phyloP scores from a whole-genome alignment of 2,113 vertebrate genomes.

The Bufo gargarizans region DNA sequence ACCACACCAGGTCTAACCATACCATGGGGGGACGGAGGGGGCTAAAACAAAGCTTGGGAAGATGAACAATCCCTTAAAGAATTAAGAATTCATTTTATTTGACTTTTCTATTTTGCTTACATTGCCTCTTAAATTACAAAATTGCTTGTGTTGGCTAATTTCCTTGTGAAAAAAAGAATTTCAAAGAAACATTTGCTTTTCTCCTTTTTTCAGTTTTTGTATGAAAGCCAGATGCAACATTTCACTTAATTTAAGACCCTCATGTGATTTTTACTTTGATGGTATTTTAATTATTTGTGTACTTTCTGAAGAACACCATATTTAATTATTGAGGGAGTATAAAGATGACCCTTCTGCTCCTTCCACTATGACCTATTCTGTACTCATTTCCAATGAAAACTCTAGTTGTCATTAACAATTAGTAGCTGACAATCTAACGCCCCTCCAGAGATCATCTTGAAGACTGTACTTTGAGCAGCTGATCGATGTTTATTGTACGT shows the following conservation, averaged over 20 bases:
- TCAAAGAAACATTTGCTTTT: not conserved
- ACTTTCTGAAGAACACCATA: not conserved
- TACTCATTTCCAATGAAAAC: not conserved
- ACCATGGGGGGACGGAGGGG: no score
- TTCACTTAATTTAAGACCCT: not conserved
- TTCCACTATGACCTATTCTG: not conserved
- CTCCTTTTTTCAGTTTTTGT: conserved; percentile 33
- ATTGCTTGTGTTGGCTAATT: conserved; percentile 1
- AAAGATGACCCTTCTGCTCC: not conserved
- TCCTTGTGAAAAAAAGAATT: conserved; percentile 37
- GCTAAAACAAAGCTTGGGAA: no score
- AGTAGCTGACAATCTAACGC: not conserved
- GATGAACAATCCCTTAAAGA: no score
- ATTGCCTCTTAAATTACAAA: conserved; percentile 34
- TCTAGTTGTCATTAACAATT: not conserved
- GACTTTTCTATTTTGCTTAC: not conserved
- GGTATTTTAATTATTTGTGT: not conserved
- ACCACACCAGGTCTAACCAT: no score
- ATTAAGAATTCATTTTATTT: not conserved
- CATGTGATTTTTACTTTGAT: not conserved
- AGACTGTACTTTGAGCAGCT: not conserved
- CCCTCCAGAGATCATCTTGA: not conserved
- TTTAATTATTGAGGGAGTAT: not conserved
- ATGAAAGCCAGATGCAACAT: not conserved
- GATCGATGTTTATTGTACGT: not conserved